A percentile compares a stretch with the other conserved stretches of the same genome.
Conservation (phyloP, 2,797 vertebrate genomes). For the Gobio occitaniae region DNA sequence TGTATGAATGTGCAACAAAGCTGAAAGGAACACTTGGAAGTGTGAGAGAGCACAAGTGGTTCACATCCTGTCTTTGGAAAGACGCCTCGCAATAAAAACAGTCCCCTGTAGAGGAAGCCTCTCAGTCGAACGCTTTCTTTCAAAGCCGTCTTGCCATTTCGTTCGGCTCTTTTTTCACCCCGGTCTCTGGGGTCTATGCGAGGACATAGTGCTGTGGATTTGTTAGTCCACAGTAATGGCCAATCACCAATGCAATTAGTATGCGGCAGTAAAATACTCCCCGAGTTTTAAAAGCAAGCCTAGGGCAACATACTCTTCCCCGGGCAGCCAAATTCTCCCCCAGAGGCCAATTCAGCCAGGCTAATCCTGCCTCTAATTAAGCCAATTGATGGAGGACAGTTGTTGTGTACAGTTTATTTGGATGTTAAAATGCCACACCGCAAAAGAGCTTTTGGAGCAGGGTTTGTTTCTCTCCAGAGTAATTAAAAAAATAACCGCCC, state of each 20-base stretch:
- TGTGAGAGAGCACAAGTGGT: slow-evolving; percentile 18
- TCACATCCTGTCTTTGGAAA: slow-evolving; percentile 27
- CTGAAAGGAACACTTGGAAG: slow-evolving; percentile 41
- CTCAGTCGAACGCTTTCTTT: slow-evolving; percentile 21
- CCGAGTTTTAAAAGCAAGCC: slow-evolving; percentile 57
- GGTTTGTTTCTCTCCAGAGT: slow-evolving; percentile 25
- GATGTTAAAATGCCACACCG: slow-evolving; percentile 70
- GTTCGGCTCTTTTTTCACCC: slow-evolving; percentile 13
- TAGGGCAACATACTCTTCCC: slow-evolving; percentile 60
- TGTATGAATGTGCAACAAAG: slow-evolving; percentile 29
- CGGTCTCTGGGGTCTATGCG: slow-evolving; percentile 39
- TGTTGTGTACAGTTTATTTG: slow-evolving; percentile 77
- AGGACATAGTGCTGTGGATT: slow-evolving; percentile 56
- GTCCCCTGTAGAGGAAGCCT: slow-evolving; percentile 9
- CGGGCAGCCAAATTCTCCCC: slow-evolving; percentile 57
- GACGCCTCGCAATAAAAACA: slow-evolving; percentile 25
- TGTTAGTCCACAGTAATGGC: slow-evolving; percentile 62
- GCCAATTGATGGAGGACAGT: slow-evolving; percentile 67
- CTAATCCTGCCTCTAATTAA: slow-evolving; percentile 75
- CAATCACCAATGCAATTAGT: slow-evolving; percentile 66
- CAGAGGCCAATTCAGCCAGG: slow-evolving; percentile 69
- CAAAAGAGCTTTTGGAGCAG: slow-evolving; percentile 44
- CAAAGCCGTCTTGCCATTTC: slow-evolving; percentile 12
- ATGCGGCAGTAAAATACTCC: slow-evolving; percentile 57
- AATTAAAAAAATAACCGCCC: slow-evolving; percentile 37